Base-by-base conservation (phyloP, 2,797 vertebrate species). In the Odontamblyopus lacepedii region DNA sequence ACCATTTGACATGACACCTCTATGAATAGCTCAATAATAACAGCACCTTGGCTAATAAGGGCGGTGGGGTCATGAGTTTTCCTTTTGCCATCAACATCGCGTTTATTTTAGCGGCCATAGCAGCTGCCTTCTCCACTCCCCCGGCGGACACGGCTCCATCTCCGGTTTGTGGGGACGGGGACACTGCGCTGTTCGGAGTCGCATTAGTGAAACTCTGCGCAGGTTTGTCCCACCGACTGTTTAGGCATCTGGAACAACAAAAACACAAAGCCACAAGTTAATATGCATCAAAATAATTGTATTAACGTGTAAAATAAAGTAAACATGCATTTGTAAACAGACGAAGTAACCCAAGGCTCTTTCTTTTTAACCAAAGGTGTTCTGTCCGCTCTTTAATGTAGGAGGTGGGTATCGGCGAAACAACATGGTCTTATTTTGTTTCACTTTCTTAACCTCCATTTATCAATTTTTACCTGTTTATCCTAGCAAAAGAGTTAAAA, bases 51-150 rank as follows among this genome's bases (percentile, higher is more conserved):
- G 91, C 85, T 44, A 92, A 92, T 82, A 94, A 86, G 0, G 94
- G 93, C n/a, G 91, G 92, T 51, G 93, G 92, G 23, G 91, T 91
- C 80, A 94, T 84, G 4, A 95, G 87, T 77, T 95, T 95, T 67
- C 94, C 94, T 85, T 95, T 95, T n/a, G 94, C 95, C 94, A 95
- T 93, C 38, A 95, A 75, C 95, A 95, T 95, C 44, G 94, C 94
- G 51, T 95, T 95, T 71, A 95, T 94, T 79, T 94, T 95, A 50
- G 95, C 94, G 51, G 95, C 95, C 91, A 94, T 94, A 2, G 94
- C 94, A 0, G 93, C 91, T 48, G 94, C 95, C 91, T 94, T 90
- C 80, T 95, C 94, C 48, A 94, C 93, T 5, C 92, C 94, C 62
- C 93, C 93, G 67, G 85, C 91, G 19, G 87, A 83, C 0, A 80